phyloP scores from a whole-genome alignment of 1,140 invertebrate genomes.

The Linepithema humile region DNA sequence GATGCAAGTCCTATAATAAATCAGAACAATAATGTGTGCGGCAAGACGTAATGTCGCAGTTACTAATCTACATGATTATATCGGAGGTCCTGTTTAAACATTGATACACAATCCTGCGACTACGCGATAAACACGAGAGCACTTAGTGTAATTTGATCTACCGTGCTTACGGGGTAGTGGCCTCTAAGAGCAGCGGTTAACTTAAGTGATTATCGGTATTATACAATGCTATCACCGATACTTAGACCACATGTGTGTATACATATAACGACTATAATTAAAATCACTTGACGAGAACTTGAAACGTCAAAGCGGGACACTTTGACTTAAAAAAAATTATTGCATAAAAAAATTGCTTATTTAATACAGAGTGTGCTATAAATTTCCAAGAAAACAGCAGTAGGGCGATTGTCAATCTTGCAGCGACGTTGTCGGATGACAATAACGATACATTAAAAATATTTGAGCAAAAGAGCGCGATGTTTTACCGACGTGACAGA shows the following conservation, averaged over 20 bases:
- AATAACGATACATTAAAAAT: too few species aligned
- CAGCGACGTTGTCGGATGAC: too few species aligned
- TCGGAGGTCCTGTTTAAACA: background rate
- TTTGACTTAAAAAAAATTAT: background rate
- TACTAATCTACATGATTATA: background rate
- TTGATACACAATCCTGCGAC: background rate
- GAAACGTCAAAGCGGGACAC: background rate
- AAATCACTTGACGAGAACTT: too few species aligned
- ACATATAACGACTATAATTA: too few species aligned
- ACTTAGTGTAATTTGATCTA: slow-evolving; percentile 47
- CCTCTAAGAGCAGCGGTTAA: background rate
- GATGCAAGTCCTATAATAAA: background rate
- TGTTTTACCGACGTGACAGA: too few species aligned
- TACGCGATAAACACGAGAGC: slow-evolving; percentile 30
- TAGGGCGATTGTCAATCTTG: too few species aligned
- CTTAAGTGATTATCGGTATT: slow-evolving; percentile 27
- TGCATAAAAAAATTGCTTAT: too few species aligned
- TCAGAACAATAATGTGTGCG: background rate
- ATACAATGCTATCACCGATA: background rate
- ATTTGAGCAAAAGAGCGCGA: too few species aligned
- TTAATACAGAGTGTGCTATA: too few species aligned
- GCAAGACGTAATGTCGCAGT: background rate
- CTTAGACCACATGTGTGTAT: background rate
- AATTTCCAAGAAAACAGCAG: too few species aligned
- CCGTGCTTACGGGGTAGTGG: background rate